Conservation (phyloP, 2,888 invertebrate genomes). For the Leptothorax acervorum region DNA sequence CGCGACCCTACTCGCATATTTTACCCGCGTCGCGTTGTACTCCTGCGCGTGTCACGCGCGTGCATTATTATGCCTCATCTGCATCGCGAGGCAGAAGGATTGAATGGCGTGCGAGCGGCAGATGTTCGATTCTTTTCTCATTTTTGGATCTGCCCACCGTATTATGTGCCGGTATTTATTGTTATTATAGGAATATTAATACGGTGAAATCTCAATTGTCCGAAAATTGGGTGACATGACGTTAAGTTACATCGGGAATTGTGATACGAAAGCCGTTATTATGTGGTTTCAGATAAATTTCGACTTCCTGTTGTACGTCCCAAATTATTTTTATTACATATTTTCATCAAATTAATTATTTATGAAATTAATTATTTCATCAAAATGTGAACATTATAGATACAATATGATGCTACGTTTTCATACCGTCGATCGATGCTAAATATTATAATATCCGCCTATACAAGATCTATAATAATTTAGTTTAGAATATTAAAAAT, state of each 20-base stretch:
- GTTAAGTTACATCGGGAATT: neutral
- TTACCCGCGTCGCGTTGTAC: slow-evolving; percentile 4
- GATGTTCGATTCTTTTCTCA: slow-evolving; percentile 68
- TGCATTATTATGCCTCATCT: slow-evolving; percentile 54
- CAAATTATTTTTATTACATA: neutral
- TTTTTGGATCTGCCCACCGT: slow-evolving; percentile 51
- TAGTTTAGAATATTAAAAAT: neutral
- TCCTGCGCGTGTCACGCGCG: slow-evolving; percentile 63
- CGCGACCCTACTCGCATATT: neutral
- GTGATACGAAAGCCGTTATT: neutral
- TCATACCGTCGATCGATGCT: neutral
- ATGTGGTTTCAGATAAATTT: neutral
- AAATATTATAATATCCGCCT: neutral
- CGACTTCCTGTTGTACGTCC: neutral
- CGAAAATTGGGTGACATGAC: neutral
- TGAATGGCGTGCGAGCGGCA: slow-evolving; percentile 65
- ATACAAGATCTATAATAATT: neutral
- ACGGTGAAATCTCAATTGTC: neutral
- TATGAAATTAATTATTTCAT: neutral
- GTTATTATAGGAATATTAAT: slow-evolving; percentile 16
- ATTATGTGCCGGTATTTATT: slow-evolving; percentile 59
- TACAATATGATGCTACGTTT: neutral
- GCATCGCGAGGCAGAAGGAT: slow-evolving; percentile 52
- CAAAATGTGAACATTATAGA: neutral
- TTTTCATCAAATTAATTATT: too few species aligned